Evolutionary conservation across 1,140 invertebrate genomes (phyloP).

Genomic region (Drosophila willistoni): DNA sequence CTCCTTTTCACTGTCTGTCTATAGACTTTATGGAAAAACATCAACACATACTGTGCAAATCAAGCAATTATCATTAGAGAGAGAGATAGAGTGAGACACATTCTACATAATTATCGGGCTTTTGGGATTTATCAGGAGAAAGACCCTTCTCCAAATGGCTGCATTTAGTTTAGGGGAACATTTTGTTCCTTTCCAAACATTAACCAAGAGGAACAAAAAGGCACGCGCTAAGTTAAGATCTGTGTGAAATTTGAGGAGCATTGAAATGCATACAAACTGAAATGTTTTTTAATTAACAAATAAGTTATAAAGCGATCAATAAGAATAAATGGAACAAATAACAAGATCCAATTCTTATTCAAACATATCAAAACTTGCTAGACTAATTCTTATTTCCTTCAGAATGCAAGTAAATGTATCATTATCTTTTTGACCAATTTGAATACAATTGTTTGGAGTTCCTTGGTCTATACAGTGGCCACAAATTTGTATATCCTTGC

Average conservation of each 20-base stretch:
- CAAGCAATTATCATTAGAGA: constrained; percentile 75
- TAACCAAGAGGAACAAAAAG: constrained; percentile 23
- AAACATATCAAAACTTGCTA: too few relatives aligned
- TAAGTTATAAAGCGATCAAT: background rate
- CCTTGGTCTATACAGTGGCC: too few relatives aligned
- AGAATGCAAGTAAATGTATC: too few relatives aligned
- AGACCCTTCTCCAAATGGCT: constrained; percentile 7
- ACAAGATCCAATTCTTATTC: too few relatives aligned
- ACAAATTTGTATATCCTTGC: too few relatives aligned
- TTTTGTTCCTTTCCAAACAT: background rate
- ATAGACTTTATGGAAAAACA: constrained; percentile 73
- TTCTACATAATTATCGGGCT: constrained; percentile 72
- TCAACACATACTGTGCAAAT: constrained; percentile 77
- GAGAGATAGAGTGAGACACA: constrained; percentile 19
- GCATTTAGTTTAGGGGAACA: constrained; percentile 5
- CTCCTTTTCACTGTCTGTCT: constrained; percentile 21
- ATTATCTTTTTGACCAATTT: too few relatives aligned
- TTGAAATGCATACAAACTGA: background rate
- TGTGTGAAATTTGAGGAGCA: constrained; percentile 30
- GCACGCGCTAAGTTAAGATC: constrained; percentile 38
- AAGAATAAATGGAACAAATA: too few relatives aligned
- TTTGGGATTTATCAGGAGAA: constrained; percentile 43
- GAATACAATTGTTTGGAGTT: too few relatives aligned
- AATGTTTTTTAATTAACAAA: background rate
- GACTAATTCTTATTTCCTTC: too few relatives aligned